These are phyloP conservation scores for Cryptoblepharus egeriae DNA, from an alignment of 2,797 vertebrate species.

Conservation along the genomic window DNA sequence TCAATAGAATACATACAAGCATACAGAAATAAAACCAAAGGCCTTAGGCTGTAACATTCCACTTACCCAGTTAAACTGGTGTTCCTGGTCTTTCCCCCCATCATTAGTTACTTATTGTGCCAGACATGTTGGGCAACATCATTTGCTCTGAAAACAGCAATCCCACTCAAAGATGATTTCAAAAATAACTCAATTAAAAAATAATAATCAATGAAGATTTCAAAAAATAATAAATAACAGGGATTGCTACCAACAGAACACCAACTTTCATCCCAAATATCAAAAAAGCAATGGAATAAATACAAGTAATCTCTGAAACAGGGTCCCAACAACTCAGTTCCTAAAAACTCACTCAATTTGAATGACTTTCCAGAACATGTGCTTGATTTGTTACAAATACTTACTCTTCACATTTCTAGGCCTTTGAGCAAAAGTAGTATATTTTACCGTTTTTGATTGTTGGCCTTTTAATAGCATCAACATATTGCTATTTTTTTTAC, in stretches of 20 bases:
- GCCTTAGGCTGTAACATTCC: constrained; percentile 15
- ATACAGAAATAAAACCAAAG: constrained; percentile 38
- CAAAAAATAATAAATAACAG: neutral
- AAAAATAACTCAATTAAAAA: no score
- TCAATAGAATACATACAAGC: constrained; percentile 3
- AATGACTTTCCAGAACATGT: neutral
- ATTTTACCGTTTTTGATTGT: constrained; percentile 9
- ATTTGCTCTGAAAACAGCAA: neutral
- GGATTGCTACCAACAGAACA: neutral
- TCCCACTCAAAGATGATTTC: neutral
- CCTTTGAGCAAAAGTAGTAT: neutral
- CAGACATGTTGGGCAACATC: neutral
- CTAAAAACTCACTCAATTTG: neutral
- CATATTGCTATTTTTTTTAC: constrained; percentile 3
- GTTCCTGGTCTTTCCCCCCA: constrained; percentile 13
- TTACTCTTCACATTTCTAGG: constrained; percentile 3
- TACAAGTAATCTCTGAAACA: neutral
- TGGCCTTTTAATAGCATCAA: neutral
- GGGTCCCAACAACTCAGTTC: constrained; percentile 16
- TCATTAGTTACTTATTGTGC: neutral
- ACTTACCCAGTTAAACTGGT: constrained; percentile 16
- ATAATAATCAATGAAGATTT: neutral
- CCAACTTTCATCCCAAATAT: neutral
- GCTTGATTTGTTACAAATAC: neutral
- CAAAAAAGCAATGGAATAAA: neutral